Percentiles rank a stretch among this genome's conserved stretches.
phyloP scores from a whole-genome alignment of 2,888 invertebrate genomes.

The Drosophila dives region DNA sequence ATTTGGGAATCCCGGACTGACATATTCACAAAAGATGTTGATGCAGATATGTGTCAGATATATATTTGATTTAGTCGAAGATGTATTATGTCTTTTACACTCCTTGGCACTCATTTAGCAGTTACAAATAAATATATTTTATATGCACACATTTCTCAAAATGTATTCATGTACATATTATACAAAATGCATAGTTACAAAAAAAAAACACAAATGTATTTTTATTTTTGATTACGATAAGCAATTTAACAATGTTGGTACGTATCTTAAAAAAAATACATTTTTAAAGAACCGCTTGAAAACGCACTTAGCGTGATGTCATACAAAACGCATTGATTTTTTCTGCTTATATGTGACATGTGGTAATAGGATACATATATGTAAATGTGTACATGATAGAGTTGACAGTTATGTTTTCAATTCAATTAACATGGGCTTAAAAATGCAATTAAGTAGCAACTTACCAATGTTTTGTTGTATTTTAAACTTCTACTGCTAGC shows the following conservation, averaged over 20 bases:
- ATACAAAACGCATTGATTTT: conserved; percentile 51
- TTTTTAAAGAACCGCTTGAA: conserved; percentile 9
- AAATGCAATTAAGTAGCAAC: background rate
- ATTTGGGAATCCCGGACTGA: background rate
- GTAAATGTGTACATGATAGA: background rate
- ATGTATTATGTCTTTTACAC: background rate
- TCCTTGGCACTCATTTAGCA: background rate
- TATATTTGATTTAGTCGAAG: background rate
- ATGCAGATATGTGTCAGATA: background rate
- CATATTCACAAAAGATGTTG: background rate
- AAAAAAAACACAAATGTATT: background rate
- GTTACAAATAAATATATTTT: background rate
- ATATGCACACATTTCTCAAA: background rate
- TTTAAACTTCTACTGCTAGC: background rate
- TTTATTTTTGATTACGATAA: background rate
- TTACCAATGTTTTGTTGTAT: conserved; percentile 32
- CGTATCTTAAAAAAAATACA: conserved; percentile 8
- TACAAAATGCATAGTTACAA: background rate
- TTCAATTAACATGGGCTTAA: background rate
- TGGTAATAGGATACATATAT: background rate
- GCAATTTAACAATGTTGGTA: conserved; percentile 41
- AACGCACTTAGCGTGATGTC: conserved; percentile 44
- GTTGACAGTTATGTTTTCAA: too few species aligned
- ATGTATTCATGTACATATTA: background rate
- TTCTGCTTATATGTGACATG: background rate